Base-by-base conservation (phyloP, 2,888 invertebrate species). In the Synanthedon tipuliformis region DNA sequence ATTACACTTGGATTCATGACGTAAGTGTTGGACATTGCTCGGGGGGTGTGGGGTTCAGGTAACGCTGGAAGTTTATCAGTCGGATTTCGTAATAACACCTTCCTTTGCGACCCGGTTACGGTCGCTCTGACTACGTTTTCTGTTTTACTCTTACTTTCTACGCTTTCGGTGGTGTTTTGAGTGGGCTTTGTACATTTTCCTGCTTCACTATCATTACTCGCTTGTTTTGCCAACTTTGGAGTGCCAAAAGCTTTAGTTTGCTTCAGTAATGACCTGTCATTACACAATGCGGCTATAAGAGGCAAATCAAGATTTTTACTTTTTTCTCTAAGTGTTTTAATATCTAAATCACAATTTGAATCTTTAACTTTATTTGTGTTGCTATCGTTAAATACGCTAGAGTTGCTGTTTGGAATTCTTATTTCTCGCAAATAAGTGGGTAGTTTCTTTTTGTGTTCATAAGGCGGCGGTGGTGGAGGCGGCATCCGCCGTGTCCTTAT, bases 281-380 rank as follows among this genome's bases (percentile, higher is more conserved):
- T 97, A 88, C 96, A 97, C 63, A 97, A 89, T 12, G 97, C 97
- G 56, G 96, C 94, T 71, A 97, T 96, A 57, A 98, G 88, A 16
- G 97, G 97, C 77, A 97, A 88, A 82, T 96, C 96, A 69, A 96
- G 89, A 74, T 95, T 94, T 73, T 93, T 93, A 81, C 95, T 95
- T 83, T 95, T 95, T 81, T 95, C 95, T 55, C 95, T 90, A 57
- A 96, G 87, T 61, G 94, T 92, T 69, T 93, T 92, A 66, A 96
- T 95, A 78, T 96, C 96, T 80, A 87, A 74, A 78, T 86, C 87
- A 81, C 84, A 81, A 78, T 85, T 86, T 53, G 78, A 63, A 62
- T 84, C 81, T 71, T 77, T 85, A 59, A 66, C 64, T 79, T 78
- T 87, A 63, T 61, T 77, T 54, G 66, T 66, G 71, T 66, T 69